phyloP scores from a whole-genome alignment of 2,888 invertebrate species.

The Ramazzottius varieornatus region DNA sequence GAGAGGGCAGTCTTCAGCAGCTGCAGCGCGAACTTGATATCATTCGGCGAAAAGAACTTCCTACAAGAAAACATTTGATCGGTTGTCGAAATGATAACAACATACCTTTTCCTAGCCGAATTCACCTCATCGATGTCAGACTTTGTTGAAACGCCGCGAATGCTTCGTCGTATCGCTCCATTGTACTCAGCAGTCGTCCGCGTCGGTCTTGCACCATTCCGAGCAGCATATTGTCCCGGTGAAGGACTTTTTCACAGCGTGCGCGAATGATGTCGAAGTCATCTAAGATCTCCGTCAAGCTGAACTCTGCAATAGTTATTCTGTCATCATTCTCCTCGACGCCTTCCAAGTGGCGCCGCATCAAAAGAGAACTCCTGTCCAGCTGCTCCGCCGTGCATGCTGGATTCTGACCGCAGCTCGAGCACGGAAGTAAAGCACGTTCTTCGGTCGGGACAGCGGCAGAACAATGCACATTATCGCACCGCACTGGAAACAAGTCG shows the following conservation, averaged over 20 bases:
- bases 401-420: neutral
- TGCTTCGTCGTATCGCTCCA: neutral
- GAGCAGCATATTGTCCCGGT: neutral
- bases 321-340: neutral
- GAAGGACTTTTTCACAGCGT: neutral
- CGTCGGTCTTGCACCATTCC: neutral
- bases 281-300: neutral
- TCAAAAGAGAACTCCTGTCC: no score
- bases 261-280: neutral
- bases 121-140: neutral
- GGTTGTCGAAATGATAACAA: neutral
- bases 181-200: neutral
- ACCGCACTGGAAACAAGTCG: neutral
- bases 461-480: neutral
- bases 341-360: neutral
- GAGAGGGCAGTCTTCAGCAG: neutral
- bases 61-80: no score
- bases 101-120: neutral
- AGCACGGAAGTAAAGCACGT: neutral
- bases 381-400: no score
- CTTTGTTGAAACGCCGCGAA: neutral
- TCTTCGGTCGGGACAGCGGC: neutral
- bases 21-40: neutral
- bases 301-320: neutral
- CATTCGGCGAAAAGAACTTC: neutral